Evolutionary conservation across 2,113 vertebrate species (phyloP), one percentile per base, ranked within the genome.

Genomic region (Telmatochromis brachygnathus): DNA sequence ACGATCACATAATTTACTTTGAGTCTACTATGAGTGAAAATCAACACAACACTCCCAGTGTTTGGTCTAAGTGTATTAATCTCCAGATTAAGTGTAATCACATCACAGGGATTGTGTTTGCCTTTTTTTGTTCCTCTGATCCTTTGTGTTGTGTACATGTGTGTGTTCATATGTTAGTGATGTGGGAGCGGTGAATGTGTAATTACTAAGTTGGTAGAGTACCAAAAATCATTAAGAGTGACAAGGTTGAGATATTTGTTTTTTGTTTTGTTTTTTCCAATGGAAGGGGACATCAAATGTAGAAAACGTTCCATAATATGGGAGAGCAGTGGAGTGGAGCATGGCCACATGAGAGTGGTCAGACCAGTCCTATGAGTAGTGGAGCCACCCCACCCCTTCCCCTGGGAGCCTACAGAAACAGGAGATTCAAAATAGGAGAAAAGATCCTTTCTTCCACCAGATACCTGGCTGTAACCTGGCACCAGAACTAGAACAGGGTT

Each of bases 361-460:
- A 82, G 87, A 95, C 95, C 94, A 93, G 95, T 96, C 93, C 51
- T 88, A 87, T 93, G 91, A 94, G 85, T 81, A 49, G 81, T 87
- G 85, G 88, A 89, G 87, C 88, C 87, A 84, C 91, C 92, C 94
- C 91, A 91, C 91, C 93, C 94, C 90, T 91, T 94, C 95, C 93
- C 94, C 87, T 87, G 92, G 94, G 96, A 96, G 65, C 75, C 30
- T 19, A 82, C 84, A 77, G 96, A 95, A 96, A 97, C 85, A 70
- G 87, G 95, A 96, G 94, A 95, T 94, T 87, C 90, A 91, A 91
- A 95, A 89, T 94, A 92, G 91, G 85, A 96, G 94, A 97, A 96
- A 96, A 96, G 93, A 93, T 89, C 94, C 93, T 96, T 97, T 97
- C 94, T 96, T 96, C 93, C 81, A 93, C 88, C 92, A 96, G 96